These are phyloP conservation scores for Microplitis deprimator DNA, from an alignment of 2,888 invertebrate genomes.

Conservation along the genomic window DNA sequence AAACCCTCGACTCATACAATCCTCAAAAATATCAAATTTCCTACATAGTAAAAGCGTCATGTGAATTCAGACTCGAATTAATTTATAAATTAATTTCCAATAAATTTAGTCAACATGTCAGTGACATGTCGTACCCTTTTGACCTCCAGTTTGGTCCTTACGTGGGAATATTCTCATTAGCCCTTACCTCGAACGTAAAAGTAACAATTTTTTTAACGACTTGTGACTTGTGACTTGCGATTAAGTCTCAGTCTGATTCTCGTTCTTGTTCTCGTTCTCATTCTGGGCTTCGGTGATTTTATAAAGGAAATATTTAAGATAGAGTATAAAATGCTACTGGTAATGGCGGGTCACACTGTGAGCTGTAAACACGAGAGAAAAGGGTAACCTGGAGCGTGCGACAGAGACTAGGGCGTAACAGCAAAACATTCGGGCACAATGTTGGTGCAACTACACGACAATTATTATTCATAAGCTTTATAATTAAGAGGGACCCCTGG, in stretches of 20 bases:
- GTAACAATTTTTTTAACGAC: background rate
- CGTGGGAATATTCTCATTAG: background rate
- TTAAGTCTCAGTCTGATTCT: background rate
- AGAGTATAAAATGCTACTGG: conserved; percentile 36
- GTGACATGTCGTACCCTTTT: no score
- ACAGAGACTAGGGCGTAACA: conserved; percentile 68
- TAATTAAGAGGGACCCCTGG: conserved; percentile 65
- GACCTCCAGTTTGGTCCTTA: background rate
- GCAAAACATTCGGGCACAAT: conserved; percentile 70
- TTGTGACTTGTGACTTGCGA: background rate
- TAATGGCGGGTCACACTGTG: conserved; percentile 59
- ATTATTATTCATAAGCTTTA: conserved; percentile 71
- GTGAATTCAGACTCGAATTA: no score
- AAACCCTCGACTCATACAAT: no score
- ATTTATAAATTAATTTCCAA: no score
- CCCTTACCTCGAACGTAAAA: background rate
- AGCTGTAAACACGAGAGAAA: conserved; percentile 60
- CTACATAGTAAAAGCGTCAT: no score
- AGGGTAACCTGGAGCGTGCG: conserved; percentile 62
- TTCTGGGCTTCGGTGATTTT: background rate
- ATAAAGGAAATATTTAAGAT: background rate
- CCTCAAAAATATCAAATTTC: no score
- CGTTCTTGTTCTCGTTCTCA: background rate
- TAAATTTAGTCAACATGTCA: no score
- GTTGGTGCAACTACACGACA: conserved; percentile 71